Evolutionary conservation across 2,113 vertebrate species (phyloP), one percentile per base, ranked within the genome.

Genomic region (Antechinus flavipes): DNA sequence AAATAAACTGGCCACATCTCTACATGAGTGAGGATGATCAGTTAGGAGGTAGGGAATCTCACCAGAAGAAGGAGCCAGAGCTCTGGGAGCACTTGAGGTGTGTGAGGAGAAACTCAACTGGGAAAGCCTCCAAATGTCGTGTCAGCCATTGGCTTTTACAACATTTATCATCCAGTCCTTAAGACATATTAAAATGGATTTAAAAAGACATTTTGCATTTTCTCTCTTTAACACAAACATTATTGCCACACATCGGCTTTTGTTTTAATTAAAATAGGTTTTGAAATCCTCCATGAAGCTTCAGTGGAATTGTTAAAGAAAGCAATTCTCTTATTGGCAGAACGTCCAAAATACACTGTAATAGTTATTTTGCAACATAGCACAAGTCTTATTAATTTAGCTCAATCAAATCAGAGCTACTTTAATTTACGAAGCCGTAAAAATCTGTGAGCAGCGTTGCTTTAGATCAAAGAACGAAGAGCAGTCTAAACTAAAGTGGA

Each of bases 201-300:
- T 98, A 98, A 98, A 98, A 98, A 98, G 98, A 97, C 94, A 92
- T 98, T 98, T 96, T 89, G 95, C 97, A 97, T 97, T 98, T 97
- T 98, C 97, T 95, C 97, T 98, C 98, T 98, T 98, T 98, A 98
- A 98, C 98, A 97, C 98, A 98, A 98, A 96, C 98, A 98, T 99
- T 98, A 99, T 96, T 97, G 98, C 98, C 97, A 97, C 98, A 96
- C 98, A 97, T 97, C 94, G 96, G 98, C 98, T 98, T 99, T 99
- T 99, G 98, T 98, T 98, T 99, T 99, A 99, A 99, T 99, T 99
- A 98, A 99, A 99, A 98, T 98, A 97, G 98, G 98, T 98, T 98
- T 98, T 99, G 98, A 99, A 99, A 99, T 98, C 98, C 98, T 99
- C 99, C 98, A 98, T 98, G 98, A 98, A 98, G 98, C 98, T 98